Base-by-base conservation (phyloP, 1,140 invertebrate species). In the Acromyrmex echinatior region DNA sequence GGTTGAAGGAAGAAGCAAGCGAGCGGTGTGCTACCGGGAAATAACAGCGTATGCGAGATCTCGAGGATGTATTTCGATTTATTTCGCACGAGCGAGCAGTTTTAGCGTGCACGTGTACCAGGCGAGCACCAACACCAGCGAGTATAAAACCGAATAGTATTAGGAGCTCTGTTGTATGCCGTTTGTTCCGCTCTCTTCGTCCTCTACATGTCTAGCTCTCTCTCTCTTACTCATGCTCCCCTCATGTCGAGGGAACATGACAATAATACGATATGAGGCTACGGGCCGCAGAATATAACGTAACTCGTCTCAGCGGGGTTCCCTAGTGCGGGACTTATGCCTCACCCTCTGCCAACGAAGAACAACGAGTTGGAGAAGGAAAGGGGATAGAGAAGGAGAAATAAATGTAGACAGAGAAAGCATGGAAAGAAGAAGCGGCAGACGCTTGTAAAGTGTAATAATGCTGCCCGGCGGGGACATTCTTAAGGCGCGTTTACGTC, bases 261-360 rank as follows among this genome's bases (percentile, higher is more conserved):
- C 93, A 94, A 94, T 94, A 94, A 94, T 93, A 92, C 93, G 92
- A 93, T 94, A 94, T 93, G 93, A 94, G 92, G 89, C 92, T 93
- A 92, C 92, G 93, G 93, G 93, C 93, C 93, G 87, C 92, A 93
- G 92, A 93, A 94, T 94, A 94, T 93, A 94, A 93, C 93, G 91
- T 92, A 94, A 93, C 92, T 91, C 91, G 92, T 87, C 92, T 92
- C 86, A 91, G 91, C 92, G 90, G 90, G 89, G 87, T 89, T 92
- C 92, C 90, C 92, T 90, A 87, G 51, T 53, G 51, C 31, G 51
- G 51, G 49, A 6, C 31, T 86, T 28, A 9, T 39, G 21, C 39
- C 39, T 73, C 68, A 49, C 53, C 56, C 39, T 51, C 39, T 62
- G 14, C 25, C 70, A n/a, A 84, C 28, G 77, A 25, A 74, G 77